These are phyloP conservation scores for Eufriesea mexicana DNA, from an alignment of 1,140 invertebrate genomes.

Conservation along the genomic window DNA sequence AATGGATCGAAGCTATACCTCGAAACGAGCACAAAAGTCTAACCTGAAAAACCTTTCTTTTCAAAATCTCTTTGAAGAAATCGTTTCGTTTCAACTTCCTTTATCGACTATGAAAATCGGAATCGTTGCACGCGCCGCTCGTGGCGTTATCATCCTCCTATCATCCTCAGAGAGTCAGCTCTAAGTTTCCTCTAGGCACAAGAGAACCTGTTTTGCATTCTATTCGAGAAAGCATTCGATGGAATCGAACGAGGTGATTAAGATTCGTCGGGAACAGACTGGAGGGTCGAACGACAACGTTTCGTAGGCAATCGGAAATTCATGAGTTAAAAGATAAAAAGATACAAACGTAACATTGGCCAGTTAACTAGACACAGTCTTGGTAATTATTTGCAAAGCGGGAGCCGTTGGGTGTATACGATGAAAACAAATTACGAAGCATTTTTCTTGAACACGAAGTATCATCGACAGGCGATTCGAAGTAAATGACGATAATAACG, in stretches of 20 bases:
- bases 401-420: conserved; percentile 39
- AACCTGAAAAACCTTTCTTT: background rate
- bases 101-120: background rate
- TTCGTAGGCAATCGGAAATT: background rate
- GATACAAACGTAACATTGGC: background rate
- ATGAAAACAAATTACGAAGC: background rate
- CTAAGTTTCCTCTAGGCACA: conserved; percentile 16
- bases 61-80: background rate
- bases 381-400: conserved; percentile 51
- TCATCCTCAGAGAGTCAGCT: conserved; percentile 27
- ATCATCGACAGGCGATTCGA: background rate
- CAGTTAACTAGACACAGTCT: conserved; percentile 17
- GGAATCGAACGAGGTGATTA: background rate
- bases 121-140: conserved; percentile 9
- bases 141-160: conserved; percentile 21
- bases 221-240: conserved; percentile 13
- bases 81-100: background rate
- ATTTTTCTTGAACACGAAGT: background rate
- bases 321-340: background rate
- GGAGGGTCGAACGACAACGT: background rate
- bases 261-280: no score
- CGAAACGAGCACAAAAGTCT: conserved; percentile 7
- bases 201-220: conserved; percentile 21
- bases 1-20: background rate
- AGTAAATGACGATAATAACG: background rate